phyloP scores from a whole-genome alignment of 1,140 invertebrate genomes.

The Drosophila santomea region DNA sequence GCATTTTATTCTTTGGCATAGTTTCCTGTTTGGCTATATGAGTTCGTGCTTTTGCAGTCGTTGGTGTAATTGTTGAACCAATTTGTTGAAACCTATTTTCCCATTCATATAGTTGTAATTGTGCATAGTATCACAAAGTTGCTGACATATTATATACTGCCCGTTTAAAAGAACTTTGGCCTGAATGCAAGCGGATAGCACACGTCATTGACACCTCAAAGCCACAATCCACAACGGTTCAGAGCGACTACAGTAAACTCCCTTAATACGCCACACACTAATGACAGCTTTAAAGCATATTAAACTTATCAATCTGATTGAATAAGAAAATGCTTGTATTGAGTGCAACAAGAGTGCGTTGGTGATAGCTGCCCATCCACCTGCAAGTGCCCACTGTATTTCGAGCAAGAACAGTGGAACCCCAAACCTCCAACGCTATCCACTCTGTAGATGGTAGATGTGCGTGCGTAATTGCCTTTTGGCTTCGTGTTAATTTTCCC shows the following conservation, averaged over 20 bases:
- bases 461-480: constrained; percentile 74
- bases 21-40: no score
- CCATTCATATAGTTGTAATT: no score
- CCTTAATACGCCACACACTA: background rate
- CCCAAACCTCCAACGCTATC: constrained; percentile 3
- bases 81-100: no score
- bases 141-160: no score
- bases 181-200: constrained; percentile 81
- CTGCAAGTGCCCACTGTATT: constrained; percentile 16
- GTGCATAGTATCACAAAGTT: no score
- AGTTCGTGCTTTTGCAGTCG: background rate
- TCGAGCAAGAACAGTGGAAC: constrained; percentile 12
- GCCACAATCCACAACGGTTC: constrained; percentile 24
- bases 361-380: background rate
- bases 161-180: background rate
- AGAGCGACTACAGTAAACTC: constrained; percentile 18
- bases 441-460: constrained; percentile 28
- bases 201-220: constrained; percentile 79
- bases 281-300: background rate
- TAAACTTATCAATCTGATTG: background rate
- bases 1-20: no score
- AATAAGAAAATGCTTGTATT: background rate
- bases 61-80: background rate
- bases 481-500: constrained; percentile 53
- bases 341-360: background rate